Percentiles rank a stretch among this genome's conserved stretches.
phyloP scores from a whole-genome alignment of 1,140 invertebrate genomes.

The Danaus plexippus region DNA sequence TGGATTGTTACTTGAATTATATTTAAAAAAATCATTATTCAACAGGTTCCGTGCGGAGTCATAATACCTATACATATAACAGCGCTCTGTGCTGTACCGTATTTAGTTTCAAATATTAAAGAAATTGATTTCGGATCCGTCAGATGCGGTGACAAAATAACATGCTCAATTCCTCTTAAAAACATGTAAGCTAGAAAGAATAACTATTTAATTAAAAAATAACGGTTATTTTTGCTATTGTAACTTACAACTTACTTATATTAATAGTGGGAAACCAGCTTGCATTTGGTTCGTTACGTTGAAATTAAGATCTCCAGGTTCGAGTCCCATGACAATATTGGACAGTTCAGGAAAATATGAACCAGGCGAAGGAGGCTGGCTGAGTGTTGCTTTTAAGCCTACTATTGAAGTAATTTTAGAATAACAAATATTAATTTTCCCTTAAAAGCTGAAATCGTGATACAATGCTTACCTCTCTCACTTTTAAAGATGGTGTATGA shows the following conservation, averaged over 20 bases:
- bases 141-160: constrained; percentile 58
- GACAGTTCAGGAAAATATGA: constrained; percentile 57
- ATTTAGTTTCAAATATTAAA: constrained; percentile 46
- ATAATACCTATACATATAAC: constrained; percentile 52
- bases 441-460: constrained; percentile 5
- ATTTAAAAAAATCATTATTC: constrained; percentile 1
- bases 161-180: constrained; percentile 54
- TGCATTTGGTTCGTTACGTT: constrained; percentile 61
- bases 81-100: constrained; percentile 59
- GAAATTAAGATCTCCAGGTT: constrained; percentile 40
- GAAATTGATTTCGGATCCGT: constrained; percentile 53
- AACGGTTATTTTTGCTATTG: background rate
- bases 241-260: background rate
- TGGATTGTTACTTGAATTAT: background rate
- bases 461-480: background rate
- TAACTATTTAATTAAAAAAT: background rate
- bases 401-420: constrained; percentile 43
- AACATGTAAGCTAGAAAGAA: constrained; percentile 50
- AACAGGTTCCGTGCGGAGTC: constrained; percentile 53
- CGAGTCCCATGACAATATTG: constrained; percentile 43
- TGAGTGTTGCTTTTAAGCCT: constrained; percentile 56
- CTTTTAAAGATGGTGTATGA: constrained; percentile 49
- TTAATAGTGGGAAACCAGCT: constrained; percentile 49
- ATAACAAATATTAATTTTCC: constrained; percentile 1
- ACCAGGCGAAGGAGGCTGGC: constrained; percentile 52